Evolutionary conservation across 2,888 invertebrate genomes (phyloP).

Genomic region (Cephus sareptanus): DNA sequence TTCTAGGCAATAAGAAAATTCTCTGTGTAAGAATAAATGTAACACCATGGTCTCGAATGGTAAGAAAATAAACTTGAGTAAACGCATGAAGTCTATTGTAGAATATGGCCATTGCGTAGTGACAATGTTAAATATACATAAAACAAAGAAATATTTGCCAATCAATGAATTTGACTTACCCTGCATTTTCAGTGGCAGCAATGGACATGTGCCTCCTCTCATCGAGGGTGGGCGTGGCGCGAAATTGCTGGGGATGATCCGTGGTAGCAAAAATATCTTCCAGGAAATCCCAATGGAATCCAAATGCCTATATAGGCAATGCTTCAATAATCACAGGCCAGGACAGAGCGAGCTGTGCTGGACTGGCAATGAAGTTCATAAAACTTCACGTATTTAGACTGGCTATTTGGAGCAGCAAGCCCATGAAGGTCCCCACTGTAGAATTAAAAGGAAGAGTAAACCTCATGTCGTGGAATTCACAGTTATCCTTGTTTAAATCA

Average conservation of each 20-base stretch:
- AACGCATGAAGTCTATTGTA: background rate
- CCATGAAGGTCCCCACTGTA: background rate
- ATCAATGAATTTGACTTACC: conserved; percentile 60
- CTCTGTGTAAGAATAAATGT: background rate
- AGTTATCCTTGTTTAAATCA: background rate
- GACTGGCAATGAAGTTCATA: background rate
- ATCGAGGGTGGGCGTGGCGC: conserved; percentile 70
- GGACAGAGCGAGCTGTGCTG: background rate
- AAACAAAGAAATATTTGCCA: background rate
- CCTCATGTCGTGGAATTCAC: background rate
- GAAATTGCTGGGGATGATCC: conserved; percentile 70
- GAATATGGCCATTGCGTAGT: background rate
- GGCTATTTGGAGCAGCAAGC: background rate
- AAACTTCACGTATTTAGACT: background rate
- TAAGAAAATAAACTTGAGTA: background rate
- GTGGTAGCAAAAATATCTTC: conserved; percentile 61
- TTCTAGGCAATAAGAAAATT: background rate
- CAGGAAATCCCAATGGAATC: background rate
- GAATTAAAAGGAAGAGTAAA: background rate
- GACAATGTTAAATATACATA: background rate
- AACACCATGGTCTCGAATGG: background rate
- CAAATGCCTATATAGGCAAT: background rate
- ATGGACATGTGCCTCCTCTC: conserved; percentile 77
- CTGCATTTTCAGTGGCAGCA: conserved; percentile 74
- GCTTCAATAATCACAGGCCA: background rate